Conservation (phyloP, 37 sponge, comb jelly and placozoan species). For the Beroe forskalii region DNA sequence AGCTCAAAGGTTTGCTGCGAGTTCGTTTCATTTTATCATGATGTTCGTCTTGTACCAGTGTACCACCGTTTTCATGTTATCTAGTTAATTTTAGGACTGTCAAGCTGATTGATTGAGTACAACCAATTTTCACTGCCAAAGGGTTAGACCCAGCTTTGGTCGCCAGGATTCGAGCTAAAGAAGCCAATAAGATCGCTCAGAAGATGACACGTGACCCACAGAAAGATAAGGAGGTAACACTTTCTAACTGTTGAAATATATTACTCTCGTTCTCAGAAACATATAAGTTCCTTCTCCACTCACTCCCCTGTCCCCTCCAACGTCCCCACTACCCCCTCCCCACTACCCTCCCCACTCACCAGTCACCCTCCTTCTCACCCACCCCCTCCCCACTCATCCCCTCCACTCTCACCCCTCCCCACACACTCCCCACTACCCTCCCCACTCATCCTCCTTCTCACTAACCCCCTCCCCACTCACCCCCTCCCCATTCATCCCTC, state of each 20-base stretch:
- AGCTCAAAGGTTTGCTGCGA: constrained; percentile 9
- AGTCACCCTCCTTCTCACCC: background rate
- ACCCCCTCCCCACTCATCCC: too few species aligned
- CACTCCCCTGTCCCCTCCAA: background rate
- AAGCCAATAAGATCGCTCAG: constrained; percentile 51
- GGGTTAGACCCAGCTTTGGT: constrained; percentile 19
- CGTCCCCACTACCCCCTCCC: background rate
- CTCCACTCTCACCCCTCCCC: too few species aligned
- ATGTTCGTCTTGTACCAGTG: too few species aligned
- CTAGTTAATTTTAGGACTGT: too few species aligned
- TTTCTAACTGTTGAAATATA: too few species aligned
- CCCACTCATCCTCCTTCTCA: background rate
- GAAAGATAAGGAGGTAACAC: constrained; percentile 62
- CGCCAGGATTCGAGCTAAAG: constrained; percentile 50
- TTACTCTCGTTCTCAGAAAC: too few species aligned
- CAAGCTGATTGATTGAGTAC: too few species aligned
- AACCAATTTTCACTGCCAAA: too few species aligned
- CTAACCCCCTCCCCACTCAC: background rate
- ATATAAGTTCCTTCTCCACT: background rate
- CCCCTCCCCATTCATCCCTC: background rate
- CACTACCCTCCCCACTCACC: too few species aligned
- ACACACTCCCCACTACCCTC: too few species aligned
- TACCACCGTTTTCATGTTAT: too few species aligned
- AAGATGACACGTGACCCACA: constrained; percentile 57
- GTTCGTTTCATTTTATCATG: too few species aligned